Evolutionary conservation across 2,797 vertebrate species (phyloP).

Genomic region (Phaenicophaeus curvirostris): DNA sequence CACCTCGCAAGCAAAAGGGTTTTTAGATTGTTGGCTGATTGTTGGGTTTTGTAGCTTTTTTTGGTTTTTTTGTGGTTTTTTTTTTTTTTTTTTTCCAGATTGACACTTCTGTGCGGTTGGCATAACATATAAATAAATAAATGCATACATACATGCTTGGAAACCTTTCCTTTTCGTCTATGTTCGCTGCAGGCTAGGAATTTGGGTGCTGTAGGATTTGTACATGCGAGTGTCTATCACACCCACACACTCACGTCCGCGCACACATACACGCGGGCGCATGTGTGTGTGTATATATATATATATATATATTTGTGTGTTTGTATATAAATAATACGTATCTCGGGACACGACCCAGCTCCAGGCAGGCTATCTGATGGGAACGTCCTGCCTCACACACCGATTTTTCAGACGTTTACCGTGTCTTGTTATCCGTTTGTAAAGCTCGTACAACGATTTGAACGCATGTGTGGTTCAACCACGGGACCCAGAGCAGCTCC

Average conservation of each 20-base stretch:
- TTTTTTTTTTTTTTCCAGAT: background rate
- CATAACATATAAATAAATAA: background rate
- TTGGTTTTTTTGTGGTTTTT: too few relatives aligned
- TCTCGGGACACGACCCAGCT: background rate
- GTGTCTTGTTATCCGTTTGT: slow-evolving; percentile 44
- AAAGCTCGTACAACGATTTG: slow-evolving; percentile 65
- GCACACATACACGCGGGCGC: background rate
- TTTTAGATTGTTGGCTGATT: background rate
- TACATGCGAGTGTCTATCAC: background rate
- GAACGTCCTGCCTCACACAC: background rate
- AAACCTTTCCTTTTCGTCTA: background rate
- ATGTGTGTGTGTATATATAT: background rate
- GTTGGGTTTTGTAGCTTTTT: too few relatives aligned
- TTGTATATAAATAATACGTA: background rate
- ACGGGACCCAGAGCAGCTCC: slow-evolving; percentile 69
- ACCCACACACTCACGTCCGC: background rate
- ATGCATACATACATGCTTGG: background rate
- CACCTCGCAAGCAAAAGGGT: background rate
- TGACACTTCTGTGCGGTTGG: background rate
- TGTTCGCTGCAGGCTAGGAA: background rate
- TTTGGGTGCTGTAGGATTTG: background rate
- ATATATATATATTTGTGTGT: background rate
- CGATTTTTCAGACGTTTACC: slow-evolving; percentile 35
- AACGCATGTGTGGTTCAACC: slow-evolving; percentile 77
- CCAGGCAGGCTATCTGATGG: background rate